phyloP scores from a whole-genome alignment of 37 sponge, comb jelly and placozoan species.

The Amphimedon queenslandica region DNA sequence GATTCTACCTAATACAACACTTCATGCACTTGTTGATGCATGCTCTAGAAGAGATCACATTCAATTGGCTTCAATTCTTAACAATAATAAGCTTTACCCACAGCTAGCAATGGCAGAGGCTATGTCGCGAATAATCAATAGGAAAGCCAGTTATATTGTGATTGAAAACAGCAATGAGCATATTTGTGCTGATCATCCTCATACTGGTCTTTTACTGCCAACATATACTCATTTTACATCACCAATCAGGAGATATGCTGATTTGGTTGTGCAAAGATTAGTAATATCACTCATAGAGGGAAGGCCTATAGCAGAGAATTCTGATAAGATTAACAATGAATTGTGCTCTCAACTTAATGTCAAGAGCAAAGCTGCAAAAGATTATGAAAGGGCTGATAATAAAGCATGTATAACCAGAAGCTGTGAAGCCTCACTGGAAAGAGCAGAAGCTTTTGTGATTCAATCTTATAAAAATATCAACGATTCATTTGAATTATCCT shows the following conservation, averaged over 20 bases:
- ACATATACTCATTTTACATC: conserved; percentile 71
- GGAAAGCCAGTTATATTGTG: conserved; percentile 38
- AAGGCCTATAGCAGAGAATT: too few species aligned
- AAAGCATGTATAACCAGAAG: too few species aligned
- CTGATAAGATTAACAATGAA: background rate
- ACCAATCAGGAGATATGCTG: conserved; percentile 61
- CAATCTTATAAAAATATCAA: too few species aligned
- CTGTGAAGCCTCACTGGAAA: too few species aligned
- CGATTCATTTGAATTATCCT: too few species aligned
- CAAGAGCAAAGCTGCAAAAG: conserved; percentile 11
- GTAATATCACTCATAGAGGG: too few species aligned
- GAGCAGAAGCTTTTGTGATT: too few species aligned
- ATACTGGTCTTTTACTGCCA: conserved; percentile 26
- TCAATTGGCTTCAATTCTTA: too few species aligned
- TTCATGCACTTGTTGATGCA: too few species aligned
- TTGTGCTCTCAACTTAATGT: conserved; percentile 27
- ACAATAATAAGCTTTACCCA: conserved; percentile 27
- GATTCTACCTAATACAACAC: too few species aligned
- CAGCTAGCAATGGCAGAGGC: conserved; percentile 32
- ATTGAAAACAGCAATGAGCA: background rate
- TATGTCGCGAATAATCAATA: background rate
- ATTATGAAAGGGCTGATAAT: conserved; percentile 28
- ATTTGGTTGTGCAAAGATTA: conserved; percentile 51
- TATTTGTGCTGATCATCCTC: conserved; percentile 6
- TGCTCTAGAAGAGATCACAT: too few species aligned